Percentiles rank a stretch among this genome's conserved stretches.
These are phyloP conservation scores for Diceros bicornis DNA, from an alignment of 2,797 vertebrate species.

Conservation along the genomic window DNA sequence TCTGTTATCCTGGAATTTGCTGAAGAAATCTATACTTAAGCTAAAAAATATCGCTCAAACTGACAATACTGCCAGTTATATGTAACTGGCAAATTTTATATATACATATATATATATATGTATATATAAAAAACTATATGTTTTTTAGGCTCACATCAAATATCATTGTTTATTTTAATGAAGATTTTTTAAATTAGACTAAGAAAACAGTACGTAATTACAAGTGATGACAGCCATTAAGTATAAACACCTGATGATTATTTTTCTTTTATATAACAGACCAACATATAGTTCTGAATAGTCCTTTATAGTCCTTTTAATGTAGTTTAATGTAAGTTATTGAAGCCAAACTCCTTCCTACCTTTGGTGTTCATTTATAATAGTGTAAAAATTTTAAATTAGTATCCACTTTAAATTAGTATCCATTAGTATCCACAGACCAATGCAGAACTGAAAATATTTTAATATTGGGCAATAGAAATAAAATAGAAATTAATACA, in stretches of 20 bases:
- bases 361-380: constrained; percentile 4
- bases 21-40: constrained; percentile 33
- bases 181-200: constrained; percentile 50
- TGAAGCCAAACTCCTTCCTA: neutral
- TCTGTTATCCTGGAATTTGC: constrained; percentile 7
- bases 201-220: constrained; percentile 45
- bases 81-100: too few relatives aligned
- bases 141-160: constrained; percentile 13
- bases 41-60: neutral
- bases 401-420: neutral
- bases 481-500: constrained; percentile 19
- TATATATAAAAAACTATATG: too few relatives aligned
- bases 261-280: constrained; percentile 60
- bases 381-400: constrained; percentile 8
- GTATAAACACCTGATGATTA: neutral
- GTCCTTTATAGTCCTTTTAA: neutral
- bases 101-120: too few relatives aligned
- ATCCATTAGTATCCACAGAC: neutral
- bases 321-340: neutral
- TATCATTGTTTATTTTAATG: constrained; percentile 59
- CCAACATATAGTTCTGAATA: neutral
- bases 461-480: neutral
- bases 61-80: neutral
- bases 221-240: neutral
- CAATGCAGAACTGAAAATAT: constrained; percentile 45